Base-by-base conservation (phyloP, 2,888 invertebrate species). In the Stenoptilia bipunctidactyla region DNA sequence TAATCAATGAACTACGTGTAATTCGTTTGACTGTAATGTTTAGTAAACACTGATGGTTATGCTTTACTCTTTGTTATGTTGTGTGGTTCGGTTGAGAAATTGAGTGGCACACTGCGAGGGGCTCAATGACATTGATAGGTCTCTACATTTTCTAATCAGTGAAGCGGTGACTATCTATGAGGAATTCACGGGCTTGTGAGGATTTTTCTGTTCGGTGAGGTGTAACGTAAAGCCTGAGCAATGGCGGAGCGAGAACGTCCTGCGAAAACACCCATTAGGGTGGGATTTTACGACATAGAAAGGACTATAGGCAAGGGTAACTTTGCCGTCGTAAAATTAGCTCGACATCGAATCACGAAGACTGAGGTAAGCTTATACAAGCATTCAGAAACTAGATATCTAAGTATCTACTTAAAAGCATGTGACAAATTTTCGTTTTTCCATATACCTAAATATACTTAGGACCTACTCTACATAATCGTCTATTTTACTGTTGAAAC, bases 281-380 rank as follows among this genome's bases (percentile, higher is more conserved):
- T 98, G 64, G 98, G 98, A 56, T 97, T 97, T 87, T 98, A 98
- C 83, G 96, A 97, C 80, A 96, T 98, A 74, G 97, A 97, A 82
- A 89, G 93, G 66, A 98, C 98, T 61, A 97, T 98, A 64, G 98
- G 98, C 59, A 97, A 97, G 82, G 98, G 98, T 40, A 99, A 98
- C 85, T 99, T 98, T 87, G 98, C 98, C 54, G 97, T 98, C 58
- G 98, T 99, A 58, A 98, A 98, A 85, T 87, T 98, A 71, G 98
- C 98, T 56, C 91, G 94, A 70, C 98, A 99, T 88, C 92, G 96
- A 73, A 94, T 98, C 72, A 98, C 98, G 57, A 98, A 97, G 88
- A 97, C 96, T 68, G 97, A 98, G 94, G 98, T 97, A 85, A 87
- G 88, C 3, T 20, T 5, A n/a, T n/a, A n/a, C n/a, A n/a, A n/a